Evolutionary conservation across 2,113 vertebrate genomes (phyloP).

Genomic region (Hystrix brachyura): DNA sequence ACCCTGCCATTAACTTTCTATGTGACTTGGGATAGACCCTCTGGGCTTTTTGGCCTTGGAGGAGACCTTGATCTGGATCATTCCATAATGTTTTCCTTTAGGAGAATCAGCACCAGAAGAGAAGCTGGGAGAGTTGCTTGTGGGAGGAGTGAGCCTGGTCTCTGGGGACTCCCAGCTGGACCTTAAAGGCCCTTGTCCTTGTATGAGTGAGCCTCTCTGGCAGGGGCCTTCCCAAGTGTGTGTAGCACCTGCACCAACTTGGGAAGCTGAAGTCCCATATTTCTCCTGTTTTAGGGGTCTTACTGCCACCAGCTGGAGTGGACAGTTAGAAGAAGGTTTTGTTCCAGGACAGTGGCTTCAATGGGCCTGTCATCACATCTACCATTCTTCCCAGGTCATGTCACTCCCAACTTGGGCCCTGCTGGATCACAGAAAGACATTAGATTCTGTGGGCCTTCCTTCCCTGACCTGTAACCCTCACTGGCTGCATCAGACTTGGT

Average conservation of each 20-base stretch:
- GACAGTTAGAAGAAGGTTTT: not conserved
- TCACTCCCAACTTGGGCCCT: not conserved
- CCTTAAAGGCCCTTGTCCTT: not conserved
- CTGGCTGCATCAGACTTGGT: not conserved
- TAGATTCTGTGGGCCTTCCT: not conserved
- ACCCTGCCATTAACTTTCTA: not conserved
- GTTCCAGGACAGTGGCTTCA: constrained; percentile 29
- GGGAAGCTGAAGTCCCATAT: not conserved
- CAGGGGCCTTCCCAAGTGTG: not conserved
- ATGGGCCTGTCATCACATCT: not conserved
- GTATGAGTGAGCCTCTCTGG: not conserved
- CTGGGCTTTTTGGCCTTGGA: not conserved
- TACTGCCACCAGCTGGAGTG: not conserved
- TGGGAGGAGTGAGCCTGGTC: constrained; percentile 35
- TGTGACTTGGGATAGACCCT: constrained; percentile 22
- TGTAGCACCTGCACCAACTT: not conserved
- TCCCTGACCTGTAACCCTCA: not conserved
- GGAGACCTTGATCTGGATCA: constrained; percentile 12
- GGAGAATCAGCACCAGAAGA: not conserved
- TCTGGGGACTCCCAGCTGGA: not conserved
- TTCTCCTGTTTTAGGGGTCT: not conserved
- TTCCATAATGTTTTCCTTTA: not conserved
- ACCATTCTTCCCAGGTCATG: not conserved
- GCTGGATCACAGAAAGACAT: not conserved
- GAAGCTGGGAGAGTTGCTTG: constrained; percentile 20